Percentiles rank a stretch among this genome's conserved stretches.
Conservation (phyloP, 92 coral and sea anemone genomes). For the Desmophyllum pertusum region DNA sequence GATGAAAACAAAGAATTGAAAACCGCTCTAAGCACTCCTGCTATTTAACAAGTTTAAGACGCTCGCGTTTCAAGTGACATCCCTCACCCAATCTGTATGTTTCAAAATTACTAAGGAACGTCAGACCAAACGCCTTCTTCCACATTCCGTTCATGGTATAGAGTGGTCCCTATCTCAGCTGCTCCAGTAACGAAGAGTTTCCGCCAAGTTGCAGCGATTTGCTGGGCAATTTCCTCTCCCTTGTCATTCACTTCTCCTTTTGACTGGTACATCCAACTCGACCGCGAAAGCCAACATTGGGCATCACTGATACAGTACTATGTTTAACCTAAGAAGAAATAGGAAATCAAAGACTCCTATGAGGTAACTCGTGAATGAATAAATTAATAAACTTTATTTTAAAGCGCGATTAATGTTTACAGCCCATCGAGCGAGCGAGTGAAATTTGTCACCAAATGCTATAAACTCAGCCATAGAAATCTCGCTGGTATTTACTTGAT, state of each 20-base stretch:
- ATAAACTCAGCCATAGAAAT: no score
- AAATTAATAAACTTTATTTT: no score
- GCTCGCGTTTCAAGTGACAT: no score
- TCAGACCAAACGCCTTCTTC: slow-evolving; percentile 76
- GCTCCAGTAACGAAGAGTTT: slow-evolving; percentile 62
- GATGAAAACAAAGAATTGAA: no score
- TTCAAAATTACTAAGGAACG: slow-evolving; percentile 64
- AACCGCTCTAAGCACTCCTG: no score
- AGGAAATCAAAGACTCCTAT: no score
- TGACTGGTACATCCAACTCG: slow-evolving; percentile 73
- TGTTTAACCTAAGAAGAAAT: slow-evolving; percentile 32
- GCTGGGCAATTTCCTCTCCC: slow-evolving; percentile 39
- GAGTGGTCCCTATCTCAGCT: slow-evolving; percentile 72
- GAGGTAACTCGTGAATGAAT: no score
- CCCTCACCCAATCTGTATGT: slow-evolving; percentile 72
- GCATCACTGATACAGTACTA: slow-evolving; percentile 28
- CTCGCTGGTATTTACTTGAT: no score
- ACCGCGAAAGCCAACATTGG: slow-evolving; percentile 71
- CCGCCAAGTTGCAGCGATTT: slow-evolving; percentile 71
- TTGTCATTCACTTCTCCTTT: slow-evolving; percentile 63
- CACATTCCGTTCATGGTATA: slow-evolving; percentile 80
- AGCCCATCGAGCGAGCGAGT: no score
- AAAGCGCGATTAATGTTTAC: no score
- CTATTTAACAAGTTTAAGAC: no score
- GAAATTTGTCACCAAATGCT: no score